phyloP scores from a whole-genome alignment of 2,888 invertebrate species.

The Dendrolimus houi region DNA sequence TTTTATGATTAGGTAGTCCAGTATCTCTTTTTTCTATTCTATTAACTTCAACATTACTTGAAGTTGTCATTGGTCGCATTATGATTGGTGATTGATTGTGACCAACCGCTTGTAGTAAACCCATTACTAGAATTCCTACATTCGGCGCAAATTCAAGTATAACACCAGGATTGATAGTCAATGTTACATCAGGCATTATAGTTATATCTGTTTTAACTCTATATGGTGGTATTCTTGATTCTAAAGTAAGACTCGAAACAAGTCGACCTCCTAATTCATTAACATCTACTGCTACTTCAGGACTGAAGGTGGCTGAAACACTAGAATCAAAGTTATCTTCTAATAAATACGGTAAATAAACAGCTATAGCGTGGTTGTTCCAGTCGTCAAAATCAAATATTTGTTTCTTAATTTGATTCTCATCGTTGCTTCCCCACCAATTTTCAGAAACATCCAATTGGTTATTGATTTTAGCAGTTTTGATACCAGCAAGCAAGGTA shows the following conservation, averaged over 20 bases:
- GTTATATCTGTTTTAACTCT: constrained; percentile 93
- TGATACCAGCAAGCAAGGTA: constrained; percentile 93
- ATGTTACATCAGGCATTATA: constrained; percentile 94
- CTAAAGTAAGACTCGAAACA: constrained; percentile 79
- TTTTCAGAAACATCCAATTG: constrained; percentile 92
- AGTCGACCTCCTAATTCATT: constrained; percentile 87
- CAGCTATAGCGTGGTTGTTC: constrained; percentile 97
- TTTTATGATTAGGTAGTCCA: constrained; percentile 40
- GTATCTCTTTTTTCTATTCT: constrained; percentile 55
- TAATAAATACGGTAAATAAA: constrained; percentile 90
- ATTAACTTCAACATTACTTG: constrained; percentile 47
- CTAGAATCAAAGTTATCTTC: constrained; percentile 86
- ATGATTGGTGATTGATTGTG: constrained; percentile 83
- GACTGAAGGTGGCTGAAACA: constrained; percentile 81
- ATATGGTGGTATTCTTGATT: constrained; percentile 82
- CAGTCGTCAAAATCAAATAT: constrained; percentile 99
- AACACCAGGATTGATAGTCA: constrained; percentile 92
- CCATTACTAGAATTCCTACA: constrained; percentile 96
- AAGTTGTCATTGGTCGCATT: constrained; percentile 79
- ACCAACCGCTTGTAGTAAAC: constrained; percentile 90
- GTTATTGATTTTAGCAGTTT: constrained; percentile 91
- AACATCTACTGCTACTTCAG: constrained; percentile 73
- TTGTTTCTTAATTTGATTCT: constrained; percentile 83
- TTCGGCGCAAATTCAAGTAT: constrained; percentile 95
- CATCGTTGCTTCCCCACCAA: constrained; percentile 95